Evolutionary conservation across 92 coral and sea anemone genomes (phyloP), one percentile per base, ranked within the genome.

Genomic region (Paragorgia papillata): DNA sequence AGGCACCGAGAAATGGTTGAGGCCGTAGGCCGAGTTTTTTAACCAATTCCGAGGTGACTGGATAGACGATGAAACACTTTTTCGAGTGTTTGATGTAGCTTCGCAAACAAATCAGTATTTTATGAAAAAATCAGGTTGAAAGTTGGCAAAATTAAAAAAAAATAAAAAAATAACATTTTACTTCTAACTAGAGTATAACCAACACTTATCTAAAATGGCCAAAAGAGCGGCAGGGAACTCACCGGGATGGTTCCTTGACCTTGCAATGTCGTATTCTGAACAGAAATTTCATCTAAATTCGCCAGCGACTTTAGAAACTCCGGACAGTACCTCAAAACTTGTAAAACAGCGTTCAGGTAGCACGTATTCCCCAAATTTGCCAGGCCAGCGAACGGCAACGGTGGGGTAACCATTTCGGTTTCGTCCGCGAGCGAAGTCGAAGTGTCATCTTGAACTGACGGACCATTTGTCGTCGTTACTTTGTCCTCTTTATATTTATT

Each of bases 301-400:
- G 28, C 79, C 46, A 93, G 86, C 71, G 89, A 85, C 41, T 68
- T 75, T 54, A 65, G 64, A 77, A 95, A 89, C 9, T 90, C 97
- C 0, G 99, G 97, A 49, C 99, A 95, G 68, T 84, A 65, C 15
- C 97, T 83, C 66, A 95, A 81, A 34, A 95, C 99, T 75, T 95
- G 99, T 50, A 95, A 40, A 25, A 95, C 96, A 8, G 99, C 99
- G 85, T 95, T 95, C 20, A 96, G 95, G 54, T 87, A 95, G 85
- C 99, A 95, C 25, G 87, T 84, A 74, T 95, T 95, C 21, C 96
- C 96, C 27, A 80, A 85, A 49, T 95, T 95, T 44, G 65, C 67
- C 20, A 95, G 80, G 1, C 99, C 99, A 15, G 91, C 73, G 62
- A 62, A 84, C 15, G 97, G 89, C 27, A 83, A 86, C 12, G 99